Percentiles rank a stretch among this genome's conserved stretches.
Evolutionary conservation across 30 jellyfish, hydroid and myxozoan genomes (phyloP).

Genomic region (Pelagia noctiluca): DNA sequence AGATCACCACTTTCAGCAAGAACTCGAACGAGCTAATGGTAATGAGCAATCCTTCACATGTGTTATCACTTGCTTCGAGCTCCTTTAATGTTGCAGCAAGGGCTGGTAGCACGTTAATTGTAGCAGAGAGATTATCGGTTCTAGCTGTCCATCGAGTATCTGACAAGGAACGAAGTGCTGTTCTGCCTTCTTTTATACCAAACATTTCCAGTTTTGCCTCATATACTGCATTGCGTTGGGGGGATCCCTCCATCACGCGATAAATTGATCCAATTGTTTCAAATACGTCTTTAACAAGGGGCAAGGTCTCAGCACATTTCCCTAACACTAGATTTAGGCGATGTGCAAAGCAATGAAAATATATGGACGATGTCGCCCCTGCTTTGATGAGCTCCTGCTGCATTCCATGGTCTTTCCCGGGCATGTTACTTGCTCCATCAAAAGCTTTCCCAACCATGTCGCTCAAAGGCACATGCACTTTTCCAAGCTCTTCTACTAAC

Average conservation of each 20-base stretch:
- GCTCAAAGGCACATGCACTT: conserved; percentile 36
- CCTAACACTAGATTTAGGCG: conserved; percentile 37
- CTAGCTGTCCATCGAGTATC: conserved; percentile 67
- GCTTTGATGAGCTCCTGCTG: conserved; percentile 44
- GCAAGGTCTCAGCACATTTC: conserved; percentile 19
- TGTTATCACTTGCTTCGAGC: conserved; percentile 12
- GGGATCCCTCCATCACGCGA: conserved; percentile 49
- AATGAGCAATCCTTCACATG: conserved; percentile 28
- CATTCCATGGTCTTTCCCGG: no score
- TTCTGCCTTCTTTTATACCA: conserved; percentile 35
- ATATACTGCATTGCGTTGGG: conserved; percentile 42
- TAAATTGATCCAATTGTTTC: conserved; percentile 45
- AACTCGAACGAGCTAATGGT: conserved; percentile 34
- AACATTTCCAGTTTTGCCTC: conserved; percentile 18
- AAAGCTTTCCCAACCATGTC: conserved; percentile 39
- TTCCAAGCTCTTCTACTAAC: conserved; percentile 26
- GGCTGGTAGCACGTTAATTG: conserved; percentile 31
- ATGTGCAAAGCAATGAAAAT: conserved; percentile 48
- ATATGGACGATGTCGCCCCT: conserved; percentile 37
- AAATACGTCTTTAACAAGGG: conserved; percentile 36
- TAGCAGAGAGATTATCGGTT: conserved; percentile 41
- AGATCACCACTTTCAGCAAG: conserved; percentile 29
- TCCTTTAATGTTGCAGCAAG: conserved; percentile 39
- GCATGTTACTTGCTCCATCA: conserved; percentile 33
- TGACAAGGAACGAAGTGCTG: conserved; percentile 54